Evolutionary conservation across 2,888 invertebrate species (phyloP).

Genomic region (Choristoneura rosaceana): DNA sequence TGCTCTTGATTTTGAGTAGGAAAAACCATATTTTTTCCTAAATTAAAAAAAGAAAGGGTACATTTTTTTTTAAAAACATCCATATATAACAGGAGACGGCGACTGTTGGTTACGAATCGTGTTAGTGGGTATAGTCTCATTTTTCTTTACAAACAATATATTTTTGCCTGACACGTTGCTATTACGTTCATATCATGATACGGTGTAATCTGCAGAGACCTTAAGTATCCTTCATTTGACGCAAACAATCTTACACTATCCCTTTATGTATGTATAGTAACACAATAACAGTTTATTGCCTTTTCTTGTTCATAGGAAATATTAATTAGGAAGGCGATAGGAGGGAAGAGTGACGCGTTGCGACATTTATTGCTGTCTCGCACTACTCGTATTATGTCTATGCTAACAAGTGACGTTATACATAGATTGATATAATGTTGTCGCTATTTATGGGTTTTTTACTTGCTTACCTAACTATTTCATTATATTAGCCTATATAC

Average conservation of each 20-base stretch:
- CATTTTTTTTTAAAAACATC: too few relatives aligned
- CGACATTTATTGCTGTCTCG: constrained; percentile 53
- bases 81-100: too few relatives aligned
- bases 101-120: too few relatives aligned
- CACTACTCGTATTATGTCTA: constrained; percentile 15
- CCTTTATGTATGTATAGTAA: constrained; percentile 30
- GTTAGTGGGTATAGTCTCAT: too few relatives aligned
- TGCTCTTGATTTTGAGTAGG: too few relatives aligned
- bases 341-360: constrained; percentile 47
- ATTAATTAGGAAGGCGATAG: constrained; percentile 53
- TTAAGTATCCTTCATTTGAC: neutral
- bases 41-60: too few relatives aligned
- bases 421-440: neutral
- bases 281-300: constrained; percentile 50
- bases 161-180: too few relatives aligned
- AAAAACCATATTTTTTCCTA: too few relatives aligned
- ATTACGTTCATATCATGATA: too few relatives aligned
- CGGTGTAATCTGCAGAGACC: neutral
- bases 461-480: neutral
- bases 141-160: too few relatives aligned
- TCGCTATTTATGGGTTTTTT: neutral
- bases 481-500: too few relatives aligned
- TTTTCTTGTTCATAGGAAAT: constrained; percentile 52
- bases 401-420: constrained; percentile 11
- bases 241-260: constrained; percentile 2